Base-by-base conservation (phyloP, 53 echinoderm and acorn worm species). In the Crossaster papposus region DNA sequence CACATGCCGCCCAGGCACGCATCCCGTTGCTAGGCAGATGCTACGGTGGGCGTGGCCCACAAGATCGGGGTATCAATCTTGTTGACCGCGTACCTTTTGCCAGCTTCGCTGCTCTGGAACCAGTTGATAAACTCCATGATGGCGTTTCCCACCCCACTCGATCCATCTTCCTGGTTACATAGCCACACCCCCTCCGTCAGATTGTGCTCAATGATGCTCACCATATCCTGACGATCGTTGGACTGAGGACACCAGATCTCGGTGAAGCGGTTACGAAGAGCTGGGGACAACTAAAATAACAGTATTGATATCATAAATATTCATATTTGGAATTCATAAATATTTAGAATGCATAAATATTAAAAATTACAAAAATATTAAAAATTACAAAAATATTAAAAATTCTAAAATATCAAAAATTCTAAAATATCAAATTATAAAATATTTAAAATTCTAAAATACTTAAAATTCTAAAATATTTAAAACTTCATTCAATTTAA, bases 211-310 rank as follows among this genome's bases (percentile, higher is more conserved):
- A 98, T 96, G 89, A 98, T 96, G 36, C 88, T 65, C 0, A 96
- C 92, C 72, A 96, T 79, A 30, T 98, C 98, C 31, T 82, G 83
- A 3, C 92, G 81, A 33, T 86, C 88, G 36, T 36, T 91, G 58
- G 90, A 92, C 93, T 94, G 96, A 4, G 96, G 93, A 77, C 98
- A 96, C 98, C 98, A 98, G 75, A 98, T 94, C 82, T 98, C 98
- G 1, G 98, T 98, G 91, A 98, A 98, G 63, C 98, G 93, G 88
- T 98, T 98, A 65, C 98, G 89, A 79, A 98, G 77, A 22, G 98
- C 98, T 0, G 98, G 98, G 1, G 98, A 98, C 26, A 98, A 84
- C 98, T 98, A 79, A 9, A 20, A 15, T 8, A 58, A 0, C 0
- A 4, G 22, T 58, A 58, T 58, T 58, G 17, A 58, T 58, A 58